Evolutionary conservation across 2,888 invertebrate species (phyloP), one percentile per base, ranked within the genome.

Genomic region (Poecilus cupreus): DNA sequence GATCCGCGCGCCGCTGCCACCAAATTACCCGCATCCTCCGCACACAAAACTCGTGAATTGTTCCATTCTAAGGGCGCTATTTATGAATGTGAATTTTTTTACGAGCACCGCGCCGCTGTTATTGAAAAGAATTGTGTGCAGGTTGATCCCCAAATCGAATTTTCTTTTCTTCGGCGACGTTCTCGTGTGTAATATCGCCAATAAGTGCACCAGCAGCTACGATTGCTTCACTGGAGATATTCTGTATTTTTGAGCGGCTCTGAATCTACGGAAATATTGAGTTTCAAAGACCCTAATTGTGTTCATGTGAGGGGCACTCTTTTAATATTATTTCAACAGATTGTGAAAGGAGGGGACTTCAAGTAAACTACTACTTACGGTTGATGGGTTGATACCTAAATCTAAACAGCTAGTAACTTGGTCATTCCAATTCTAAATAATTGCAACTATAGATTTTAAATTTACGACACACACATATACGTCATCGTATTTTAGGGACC

Each of bases 81-180:
- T 80, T 80, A 80, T 80, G 80, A 80, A 80, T 72, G 80, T 72
- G 80, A 72, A 80, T 80, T 80, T 72, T 79, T 72, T 72, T 80
- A 80, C 80, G 72, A 72, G 72, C 72, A 37, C 51, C 57, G 13
- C 20, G 49, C 13, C 79, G 79, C 32, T 68, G 70, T 72, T 80
- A 80, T 80, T 80, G 80, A 80, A 80, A 80, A 72, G 80, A 80
- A 80, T 80, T 80, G 80, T 80, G 70, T 43, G 80, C 80, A 70
- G 70, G 72, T 80, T 80, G 80, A 80, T 80, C 80, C 80, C 57
- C 70, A 80, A 80, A 80, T 80, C 80, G 80, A 80, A 80, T 80
- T 80, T 80, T 80, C 72, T 46, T 57, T 72, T 72, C 51, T 43
- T 54, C 39, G n/a, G 16, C 70, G 70, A 20, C 72, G 72, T 46